Evolutionary conservation across 2,113 vertebrate species (phyloP).

Genomic region (Saguinus midas): DNA sequence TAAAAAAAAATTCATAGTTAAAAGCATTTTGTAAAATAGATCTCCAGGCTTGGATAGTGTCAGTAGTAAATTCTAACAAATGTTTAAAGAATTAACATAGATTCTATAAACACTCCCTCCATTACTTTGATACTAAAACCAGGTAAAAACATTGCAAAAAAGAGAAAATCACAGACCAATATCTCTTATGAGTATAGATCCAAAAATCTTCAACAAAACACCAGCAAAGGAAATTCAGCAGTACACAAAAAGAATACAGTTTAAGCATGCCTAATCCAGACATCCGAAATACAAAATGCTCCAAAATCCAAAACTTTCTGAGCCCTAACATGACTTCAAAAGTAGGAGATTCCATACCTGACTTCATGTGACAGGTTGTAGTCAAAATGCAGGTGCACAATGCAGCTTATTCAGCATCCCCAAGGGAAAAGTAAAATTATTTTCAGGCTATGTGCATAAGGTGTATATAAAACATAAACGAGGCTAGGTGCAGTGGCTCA

Average conservation of each 20-base stretch:
- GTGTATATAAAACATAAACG: background rate
- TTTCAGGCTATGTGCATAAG: background rate
- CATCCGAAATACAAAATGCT: background rate
- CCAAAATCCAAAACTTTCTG: background rate
- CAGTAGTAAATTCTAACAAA: background rate
- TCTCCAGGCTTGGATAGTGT: background rate
- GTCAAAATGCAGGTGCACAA: background rate
- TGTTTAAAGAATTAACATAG: background rate
- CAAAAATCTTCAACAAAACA: background rate
- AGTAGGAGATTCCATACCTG: background rate
- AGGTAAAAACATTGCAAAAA: background rate
- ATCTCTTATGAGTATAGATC: background rate
- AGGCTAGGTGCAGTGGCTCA: background rate
- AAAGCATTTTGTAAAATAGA: conserved; percentile 21
- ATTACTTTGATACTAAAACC: background rate
- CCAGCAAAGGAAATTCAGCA: background rate
- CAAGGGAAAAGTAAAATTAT: background rate
- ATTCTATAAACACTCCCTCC: background rate
- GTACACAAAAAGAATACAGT: background rate
- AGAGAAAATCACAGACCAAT: background rate
- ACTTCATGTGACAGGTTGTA: background rate
- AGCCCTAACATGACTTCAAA: background rate
- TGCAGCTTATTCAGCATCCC: background rate
- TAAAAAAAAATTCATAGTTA: background rate
- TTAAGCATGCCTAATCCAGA: background rate